Percentiles rank a stretch among this genome's conserved stretches.
Conservation (phyloP, 2,113 vertebrate genomes). For the Gobius niger region DNA sequence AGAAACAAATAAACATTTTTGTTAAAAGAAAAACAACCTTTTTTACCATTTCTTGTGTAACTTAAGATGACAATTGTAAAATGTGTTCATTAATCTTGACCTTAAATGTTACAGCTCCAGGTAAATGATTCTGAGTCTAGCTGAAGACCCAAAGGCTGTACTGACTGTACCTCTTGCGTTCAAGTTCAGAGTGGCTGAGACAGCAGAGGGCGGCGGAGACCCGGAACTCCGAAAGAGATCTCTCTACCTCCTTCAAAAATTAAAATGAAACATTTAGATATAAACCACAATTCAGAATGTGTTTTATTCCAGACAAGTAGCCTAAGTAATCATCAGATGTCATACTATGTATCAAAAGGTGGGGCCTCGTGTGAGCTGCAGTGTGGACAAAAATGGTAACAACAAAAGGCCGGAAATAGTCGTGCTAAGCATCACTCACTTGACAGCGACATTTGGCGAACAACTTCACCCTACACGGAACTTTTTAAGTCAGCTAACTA, state of each 20-base stretch:
- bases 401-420: constrained; percentile 39
- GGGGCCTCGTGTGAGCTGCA: too few species aligned
- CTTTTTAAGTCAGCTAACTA: constrained; percentile 54
- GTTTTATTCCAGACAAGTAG: too few species aligned
- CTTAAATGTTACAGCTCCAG: too few species aligned
- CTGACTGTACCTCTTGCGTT: too few species aligned
- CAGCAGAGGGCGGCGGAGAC: constrained; percentile 68
- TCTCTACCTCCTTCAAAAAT: constrained; percentile 40
- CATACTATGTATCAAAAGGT: too few species aligned
- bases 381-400: too few species aligned
- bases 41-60: background rate
- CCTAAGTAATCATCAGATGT: too few species aligned
- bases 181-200: background rate
- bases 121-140: too few species aligned
- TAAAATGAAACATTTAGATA: background rate
- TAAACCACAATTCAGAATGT: too few species aligned
- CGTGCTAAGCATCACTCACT: accelerated
- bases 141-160: too few species aligned
- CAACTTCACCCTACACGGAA: constrained; percentile 76
- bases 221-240: constrained; percentile 67
- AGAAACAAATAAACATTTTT: constrained; percentile 57
- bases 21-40: background rate
- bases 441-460: constrained; percentile 14
- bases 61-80: too few species aligned
- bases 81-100: too few species aligned